Evolutionary conservation across 2,113 vertebrate genomes (phyloP), one percentile per base, ranked within the genome.

Genomic region (Apodemus speciosus): DNA sequence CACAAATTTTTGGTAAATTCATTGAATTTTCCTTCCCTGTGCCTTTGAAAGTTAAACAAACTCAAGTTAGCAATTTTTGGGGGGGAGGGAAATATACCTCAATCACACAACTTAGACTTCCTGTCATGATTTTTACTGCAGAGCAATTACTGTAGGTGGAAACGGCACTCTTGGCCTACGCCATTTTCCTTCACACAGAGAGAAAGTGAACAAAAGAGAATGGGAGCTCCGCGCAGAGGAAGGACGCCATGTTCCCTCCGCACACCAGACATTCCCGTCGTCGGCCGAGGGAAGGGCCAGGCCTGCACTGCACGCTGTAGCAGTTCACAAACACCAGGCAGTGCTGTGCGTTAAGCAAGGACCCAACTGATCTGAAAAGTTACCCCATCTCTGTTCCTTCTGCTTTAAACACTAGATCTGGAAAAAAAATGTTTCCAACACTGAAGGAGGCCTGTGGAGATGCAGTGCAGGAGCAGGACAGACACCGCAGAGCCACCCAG

Each of bases 51-150:
- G 27, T 66, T 85, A 53, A 91, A 66, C 14, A 15, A 60, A 4
- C 51, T 96, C 87, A 89, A 92, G 72, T 80, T 80, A 89, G 51
- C 80, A 71, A 49, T 46, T 10, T 60, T 83, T 88, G 3, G 71
- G 5, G 5, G 51, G 11, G 53, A 32, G 75, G 46, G 49, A 21
- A 18, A 0, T 62, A 40, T 35, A 89, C 69, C 18, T 80, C 89
- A 66, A 69, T 84, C 21, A 90, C 89, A 91, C 53, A 80, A 14
- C 62, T 68, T 46, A 21, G 66, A 76, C 15, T 94, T 58, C 93
- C 40, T 86, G 81, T 81, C 75, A 43, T 35, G 1, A 90, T 83
- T 95, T 95, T 92, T 87, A 89, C 87, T 76, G 25, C 94, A 91
- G 85, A 69, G 20, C 27, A 46, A 84, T 89, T 90, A 93, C 69